These are phyloP conservation scores for Otus scops DNA, from an alignment of 2,797 vertebrate genomes.

Conservation along the genomic window DNA sequence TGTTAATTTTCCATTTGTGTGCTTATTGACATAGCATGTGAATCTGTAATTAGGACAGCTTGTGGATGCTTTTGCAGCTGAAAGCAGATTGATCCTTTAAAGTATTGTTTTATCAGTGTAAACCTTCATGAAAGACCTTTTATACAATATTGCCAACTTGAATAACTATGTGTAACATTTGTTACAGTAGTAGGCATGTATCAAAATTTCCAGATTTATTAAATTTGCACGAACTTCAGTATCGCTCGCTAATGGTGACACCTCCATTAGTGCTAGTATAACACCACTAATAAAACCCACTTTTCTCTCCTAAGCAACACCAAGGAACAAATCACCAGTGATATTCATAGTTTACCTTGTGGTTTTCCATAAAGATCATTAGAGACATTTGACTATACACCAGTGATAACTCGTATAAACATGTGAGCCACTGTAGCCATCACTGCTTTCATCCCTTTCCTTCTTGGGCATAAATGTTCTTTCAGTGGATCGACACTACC, in stretches of 20 bases:
- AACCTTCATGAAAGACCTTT: neutral
- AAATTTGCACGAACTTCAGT: neutral
- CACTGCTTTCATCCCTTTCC: neutral
- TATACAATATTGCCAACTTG: neutral
- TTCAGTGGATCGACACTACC: neutral
- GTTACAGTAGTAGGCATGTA: rapidly evolving
- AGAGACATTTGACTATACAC: neutral
- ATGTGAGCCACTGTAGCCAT: neutral
- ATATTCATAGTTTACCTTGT: neutral
- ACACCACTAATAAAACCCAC: neutral
- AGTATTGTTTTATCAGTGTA: neutral
- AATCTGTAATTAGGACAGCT: neutral
- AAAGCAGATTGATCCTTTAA: neutral
- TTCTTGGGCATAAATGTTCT: neutral
- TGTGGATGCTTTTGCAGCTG: neutral
- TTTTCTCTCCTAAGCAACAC: neutral
- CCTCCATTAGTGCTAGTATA: neutral
- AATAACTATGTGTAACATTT: neutral
- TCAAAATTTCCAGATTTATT: neutral
- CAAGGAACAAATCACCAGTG: neutral
- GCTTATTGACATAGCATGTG: neutral
- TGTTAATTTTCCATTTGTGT: neutral
- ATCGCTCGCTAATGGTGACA: neutral
- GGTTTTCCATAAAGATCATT: neutral
- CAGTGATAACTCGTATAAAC: neutral